These are phyloP conservation scores for Melieria omissa DNA, from an alignment of 2,888 invertebrate species.

Conservation along the genomic window DNA sequence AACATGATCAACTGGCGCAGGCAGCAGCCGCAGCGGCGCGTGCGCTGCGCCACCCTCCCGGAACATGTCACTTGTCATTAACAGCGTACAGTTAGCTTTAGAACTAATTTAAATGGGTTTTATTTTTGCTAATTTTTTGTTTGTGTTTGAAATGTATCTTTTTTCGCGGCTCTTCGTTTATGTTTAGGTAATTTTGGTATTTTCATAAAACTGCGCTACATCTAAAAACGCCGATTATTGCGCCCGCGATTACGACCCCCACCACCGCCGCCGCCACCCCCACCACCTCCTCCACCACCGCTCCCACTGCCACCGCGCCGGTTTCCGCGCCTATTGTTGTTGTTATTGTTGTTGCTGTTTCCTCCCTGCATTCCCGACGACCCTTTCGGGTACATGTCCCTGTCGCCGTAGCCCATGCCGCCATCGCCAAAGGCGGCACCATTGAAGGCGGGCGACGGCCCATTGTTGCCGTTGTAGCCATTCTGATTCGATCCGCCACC, in stretches of 20 bases:
- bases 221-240: constrained; percentile 57
- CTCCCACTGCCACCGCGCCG: constrained; percentile 39
- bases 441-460: constrained; percentile 22
- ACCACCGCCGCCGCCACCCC: constrained; percentile 47
- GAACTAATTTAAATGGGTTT: not conserved
- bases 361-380: constrained; percentile 28
- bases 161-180: not conserved
- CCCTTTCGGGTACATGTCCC: constrained; percentile 44
- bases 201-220: not conserved
- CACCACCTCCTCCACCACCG: constrained; percentile 42
- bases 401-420: constrained; percentile 35
- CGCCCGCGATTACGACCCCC: constrained; percentile 52
- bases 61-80: too few relatives aligned
- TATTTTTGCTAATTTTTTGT: not conserved
- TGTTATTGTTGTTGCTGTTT: constrained; percentile 38
- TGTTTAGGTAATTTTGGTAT: constrained; percentile 14
- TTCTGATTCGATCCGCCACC: constrained; percentile 44
- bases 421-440: constrained; percentile 35
- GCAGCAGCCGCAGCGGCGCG: too few relatives aligned
- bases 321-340: constrained; percentile 30
- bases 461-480: constrained; percentile 45
- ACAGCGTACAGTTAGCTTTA: too few relatives aligned
- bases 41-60: too few relatives aligned
- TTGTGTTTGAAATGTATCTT: too few relatives aligned
- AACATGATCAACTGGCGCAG: too few relatives aligned